Conservation (phyloP, 2,797 vertebrate species). For the Syncerus caffer region DNA sequence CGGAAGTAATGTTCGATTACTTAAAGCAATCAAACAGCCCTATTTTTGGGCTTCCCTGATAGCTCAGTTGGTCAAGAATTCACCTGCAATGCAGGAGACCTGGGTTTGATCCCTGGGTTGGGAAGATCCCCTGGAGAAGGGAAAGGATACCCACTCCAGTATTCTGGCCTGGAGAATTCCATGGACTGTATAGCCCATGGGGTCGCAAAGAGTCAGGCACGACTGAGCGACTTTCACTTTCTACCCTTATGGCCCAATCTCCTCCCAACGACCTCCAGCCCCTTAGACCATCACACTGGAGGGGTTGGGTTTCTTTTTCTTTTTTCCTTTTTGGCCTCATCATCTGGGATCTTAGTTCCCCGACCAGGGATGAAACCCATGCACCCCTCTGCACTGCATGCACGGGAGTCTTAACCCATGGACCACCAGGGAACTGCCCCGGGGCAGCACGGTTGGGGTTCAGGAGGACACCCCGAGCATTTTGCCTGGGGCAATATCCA, state of each 20-base stretch:
- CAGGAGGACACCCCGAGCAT: accelerated
- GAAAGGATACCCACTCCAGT: no score
- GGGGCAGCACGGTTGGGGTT: not conserved
- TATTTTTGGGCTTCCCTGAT: not conserved
- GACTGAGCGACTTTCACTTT: not conserved
- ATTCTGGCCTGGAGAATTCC: not conserved
- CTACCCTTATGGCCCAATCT: accelerated
- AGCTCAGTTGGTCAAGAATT: not conserved
- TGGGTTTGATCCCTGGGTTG: no score
- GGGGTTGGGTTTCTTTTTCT: not conserved
- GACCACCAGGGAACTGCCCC: not conserved
- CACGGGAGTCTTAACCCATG: not conserved
- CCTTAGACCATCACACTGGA: accelerated
- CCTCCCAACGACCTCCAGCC: accelerated
- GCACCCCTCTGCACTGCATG: not conserved
- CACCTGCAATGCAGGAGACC: no score
- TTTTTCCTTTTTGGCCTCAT: not conserved
- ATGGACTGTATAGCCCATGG: not conserved
- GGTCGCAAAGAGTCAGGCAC: accelerated
- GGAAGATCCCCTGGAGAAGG: no score
- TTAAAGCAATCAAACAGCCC: not conserved
- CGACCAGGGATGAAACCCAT: not conserved
- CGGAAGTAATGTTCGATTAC: accelerated
- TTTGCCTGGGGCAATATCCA: not conserved
- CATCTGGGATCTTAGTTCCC: not conserved